Percentiles rank a stretch among this genome's conserved stretches.
These are phyloP conservation scores for Nebria brevicollis DNA, from an alignment of 2,888 invertebrate species.

Conservation along the genomic window DNA sequence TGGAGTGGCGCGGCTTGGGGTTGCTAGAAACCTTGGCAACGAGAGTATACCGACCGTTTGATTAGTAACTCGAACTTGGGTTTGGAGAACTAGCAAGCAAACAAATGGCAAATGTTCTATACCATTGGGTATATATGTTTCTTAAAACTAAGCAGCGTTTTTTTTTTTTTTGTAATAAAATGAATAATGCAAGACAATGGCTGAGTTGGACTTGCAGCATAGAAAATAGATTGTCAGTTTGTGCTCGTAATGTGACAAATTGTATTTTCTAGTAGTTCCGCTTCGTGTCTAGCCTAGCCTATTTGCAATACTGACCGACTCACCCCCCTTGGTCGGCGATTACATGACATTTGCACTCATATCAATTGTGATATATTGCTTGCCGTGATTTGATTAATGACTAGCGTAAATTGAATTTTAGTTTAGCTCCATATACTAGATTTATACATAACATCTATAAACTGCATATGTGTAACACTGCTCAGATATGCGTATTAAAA, in stretches of 20 bases:
- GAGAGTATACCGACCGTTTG: no score
- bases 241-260: conserved; percentile 27
- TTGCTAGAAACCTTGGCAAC: no score
- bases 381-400: conserved; percentile 37
- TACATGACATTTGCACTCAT: conserved; percentile 37
- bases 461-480: no score
- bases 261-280: conserved; percentile 34
- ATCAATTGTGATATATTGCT: conserved; percentile 41
- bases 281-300: not conserved
- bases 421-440: conserved; percentile 3
- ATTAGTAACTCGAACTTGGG: no score
- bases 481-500: no score
- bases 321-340: conserved; percentile 10
- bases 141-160: not conserved
- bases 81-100: no score
- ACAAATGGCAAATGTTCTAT: no score
- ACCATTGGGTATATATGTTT: no score
- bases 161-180: no score
- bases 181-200: not conserved
- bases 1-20: no score
- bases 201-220: not conserved
- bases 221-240: not conserved
- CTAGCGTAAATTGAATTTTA: conserved; percentile 37
- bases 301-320: not conserved
- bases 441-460: not conserved